Evolutionary conservation across 2,888 invertebrate genomes (phyloP).

Genomic region (Neuroscelio doddi): DNA sequence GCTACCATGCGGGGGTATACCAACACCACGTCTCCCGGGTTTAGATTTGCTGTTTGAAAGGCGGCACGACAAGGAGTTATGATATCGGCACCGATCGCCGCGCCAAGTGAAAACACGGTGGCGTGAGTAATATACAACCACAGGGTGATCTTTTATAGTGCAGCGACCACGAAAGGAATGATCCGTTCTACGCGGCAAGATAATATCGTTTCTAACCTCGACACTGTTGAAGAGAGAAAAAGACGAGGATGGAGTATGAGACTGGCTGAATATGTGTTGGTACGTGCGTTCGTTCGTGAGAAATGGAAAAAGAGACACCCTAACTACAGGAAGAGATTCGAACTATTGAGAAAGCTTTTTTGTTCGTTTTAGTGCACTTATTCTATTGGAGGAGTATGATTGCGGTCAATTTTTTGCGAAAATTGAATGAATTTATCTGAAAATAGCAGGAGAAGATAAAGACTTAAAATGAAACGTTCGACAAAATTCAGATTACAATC

Average conservation of each 20-base stretch:
- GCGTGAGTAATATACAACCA: constrained; percentile 72
- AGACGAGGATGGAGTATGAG: constrained; percentile 37
- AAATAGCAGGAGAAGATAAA: too few species aligned
- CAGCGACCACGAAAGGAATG: constrained; percentile 62
- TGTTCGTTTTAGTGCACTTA: too few species aligned
- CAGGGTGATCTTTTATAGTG: constrained; percentile 69
- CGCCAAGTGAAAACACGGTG: constrained; percentile 71
- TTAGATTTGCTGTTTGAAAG: constrained; percentile 64
- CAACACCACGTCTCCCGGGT: constrained; percentile 50
- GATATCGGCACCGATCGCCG: constrained; percentile 71
- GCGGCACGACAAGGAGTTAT: constrained; percentile 71
- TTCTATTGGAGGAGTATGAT: too few species aligned
- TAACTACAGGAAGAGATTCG: too few species aligned
- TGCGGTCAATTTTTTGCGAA: too few species aligned
- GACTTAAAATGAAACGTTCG: too few species aligned
- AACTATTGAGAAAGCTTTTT: too few species aligned
- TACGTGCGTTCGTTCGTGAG: constrained; percentile 16
- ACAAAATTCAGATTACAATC: too few species aligned
- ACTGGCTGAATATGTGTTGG: constrained; percentile 20
- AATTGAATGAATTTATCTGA: too few species aligned
- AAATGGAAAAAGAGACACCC: constrained; percentile 49
- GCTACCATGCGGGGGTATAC: constrained; percentile 49
- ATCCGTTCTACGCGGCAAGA: constrained; percentile 63
- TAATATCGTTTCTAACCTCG: constrained; percentile 67
- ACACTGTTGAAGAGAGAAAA: constrained; percentile 41